These are phyloP conservation scores for Drosophila nikananu DNA, from an alignment of 1,140 invertebrate genomes.

Conservation along the genomic window DNA sequence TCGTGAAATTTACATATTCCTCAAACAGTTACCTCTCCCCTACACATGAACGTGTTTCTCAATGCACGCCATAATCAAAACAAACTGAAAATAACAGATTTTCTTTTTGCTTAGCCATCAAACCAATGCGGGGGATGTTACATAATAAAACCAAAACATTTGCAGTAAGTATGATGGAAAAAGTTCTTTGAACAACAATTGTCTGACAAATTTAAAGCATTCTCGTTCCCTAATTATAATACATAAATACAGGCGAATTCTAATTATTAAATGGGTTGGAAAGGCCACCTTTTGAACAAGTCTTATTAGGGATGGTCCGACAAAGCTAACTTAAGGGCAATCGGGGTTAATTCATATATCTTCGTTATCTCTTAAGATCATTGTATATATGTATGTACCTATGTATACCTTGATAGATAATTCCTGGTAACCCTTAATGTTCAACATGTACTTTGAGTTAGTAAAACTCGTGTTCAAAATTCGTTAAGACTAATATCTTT, in stretches of 20 bases:
- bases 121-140: constrained; percentile 7
- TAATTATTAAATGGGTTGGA: not conserved
- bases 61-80: constrained; percentile 40
- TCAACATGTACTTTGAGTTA: not conserved
- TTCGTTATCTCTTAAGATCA: not conserved
- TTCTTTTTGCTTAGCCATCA: constrained; percentile 24
- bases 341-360: no score
- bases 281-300: not conserved
- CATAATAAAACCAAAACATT: not conserved
- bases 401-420: not conserved
- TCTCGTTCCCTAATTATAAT: not conserved
- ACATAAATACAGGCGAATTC: not conserved
- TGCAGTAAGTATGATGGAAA: not conserved
- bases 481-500: not conserved
- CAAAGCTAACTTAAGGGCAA: no score
- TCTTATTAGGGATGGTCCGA: not conserved
- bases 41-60: constrained; percentile 14
- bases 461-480: not conserved
- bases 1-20: constrained; percentile 40
- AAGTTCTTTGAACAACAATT: not conserved
- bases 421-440: not conserved
- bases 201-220: not conserved
- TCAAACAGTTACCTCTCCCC: not conserved
- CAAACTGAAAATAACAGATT: constrained; percentile 50
- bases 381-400: not conserved